Conservation (phyloP, 2,113 vertebrate genomes). For the Acanthochromis polyacanthus region DNA sequence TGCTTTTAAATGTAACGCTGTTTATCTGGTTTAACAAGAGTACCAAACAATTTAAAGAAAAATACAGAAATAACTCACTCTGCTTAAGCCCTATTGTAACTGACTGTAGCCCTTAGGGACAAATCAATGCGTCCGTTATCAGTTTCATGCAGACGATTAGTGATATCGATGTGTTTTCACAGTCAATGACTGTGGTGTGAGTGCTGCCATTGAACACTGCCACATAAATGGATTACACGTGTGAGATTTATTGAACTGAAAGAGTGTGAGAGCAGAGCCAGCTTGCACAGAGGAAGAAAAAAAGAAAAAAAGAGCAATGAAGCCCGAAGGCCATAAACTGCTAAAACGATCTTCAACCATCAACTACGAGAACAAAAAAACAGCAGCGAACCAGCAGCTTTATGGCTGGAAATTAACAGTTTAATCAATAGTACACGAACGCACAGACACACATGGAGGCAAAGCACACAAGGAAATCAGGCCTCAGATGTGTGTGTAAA, state of each 20-base stretch:
- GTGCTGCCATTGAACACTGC: neutral
- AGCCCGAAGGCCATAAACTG: slow-evolving; percentile 11
- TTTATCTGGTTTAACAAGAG: too few species aligned
- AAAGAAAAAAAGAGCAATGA: neutral
- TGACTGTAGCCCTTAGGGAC: neutral
- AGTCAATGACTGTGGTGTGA: slow-evolving; percentile 1
- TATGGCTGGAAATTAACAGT: slow-evolving; percentile 48
- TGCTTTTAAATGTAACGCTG: too few species aligned
- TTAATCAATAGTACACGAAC: slow-evolving; percentile 47
- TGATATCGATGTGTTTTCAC: slow-evolving; percentile 19
- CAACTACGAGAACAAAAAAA: slow-evolving; percentile 6
- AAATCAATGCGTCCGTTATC: slow-evolving; percentile 28
- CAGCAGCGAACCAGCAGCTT: slow-evolving; percentile 18
- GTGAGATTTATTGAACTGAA: slow-evolving; percentile 6
- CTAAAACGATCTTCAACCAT: neutral
- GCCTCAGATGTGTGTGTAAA: neutral
- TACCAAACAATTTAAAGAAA: too few species aligned
- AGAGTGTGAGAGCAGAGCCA: neutral
- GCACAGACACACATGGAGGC: neutral
- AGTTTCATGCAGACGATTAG: slow-evolving; percentile 35
- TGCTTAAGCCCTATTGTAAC: too few species aligned
- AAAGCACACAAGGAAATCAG: neutral
- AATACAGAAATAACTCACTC: too few species aligned
- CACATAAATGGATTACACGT: neutral
- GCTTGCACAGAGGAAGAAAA: neutral